Evolutionary conservation across 2,888 invertebrate genomes (phyloP).

Genomic region (Petrolisthes cinctipes): DNA sequence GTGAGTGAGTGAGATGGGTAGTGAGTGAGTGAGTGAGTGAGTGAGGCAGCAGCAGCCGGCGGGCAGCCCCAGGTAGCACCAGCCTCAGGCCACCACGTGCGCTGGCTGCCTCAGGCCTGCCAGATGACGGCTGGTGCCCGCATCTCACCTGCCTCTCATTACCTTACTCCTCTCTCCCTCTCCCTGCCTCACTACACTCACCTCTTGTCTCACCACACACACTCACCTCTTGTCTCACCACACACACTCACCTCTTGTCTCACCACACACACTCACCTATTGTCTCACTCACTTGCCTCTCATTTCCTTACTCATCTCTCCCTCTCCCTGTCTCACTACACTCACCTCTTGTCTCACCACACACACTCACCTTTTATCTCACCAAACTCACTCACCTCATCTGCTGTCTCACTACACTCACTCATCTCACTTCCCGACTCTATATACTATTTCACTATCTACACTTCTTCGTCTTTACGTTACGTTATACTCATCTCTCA

Average conservation of each 20-base stretch:
- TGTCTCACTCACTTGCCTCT: too few relatives aligned
- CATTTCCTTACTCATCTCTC: too few relatives aligned
- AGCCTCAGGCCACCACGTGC: constrained; percentile 37
- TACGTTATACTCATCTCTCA: too few relatives aligned
- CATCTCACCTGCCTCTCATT: constrained; percentile 39
- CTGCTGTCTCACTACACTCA: too few relatives aligned
- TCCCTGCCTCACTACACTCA: neutral
- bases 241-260: neutral
- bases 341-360: too few relatives aligned
- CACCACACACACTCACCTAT: neutral
- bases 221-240: neutral
- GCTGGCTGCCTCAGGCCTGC: constrained; percentile 32
- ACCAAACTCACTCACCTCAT: neutral
- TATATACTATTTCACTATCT: too few relatives aligned
- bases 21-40: neutral
- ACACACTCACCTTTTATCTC: too few relatives aligned
- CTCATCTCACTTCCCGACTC: too few relatives aligned
- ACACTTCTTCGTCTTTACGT: too few relatives aligned
- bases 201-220: neutral
- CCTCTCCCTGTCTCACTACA: neutral
- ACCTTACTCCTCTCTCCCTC: constrained; percentile 16
- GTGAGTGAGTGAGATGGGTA: too few relatives aligned
- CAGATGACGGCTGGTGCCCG: constrained; percentile 40
- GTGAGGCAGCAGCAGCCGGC: neutral
- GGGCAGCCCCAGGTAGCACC: constrained; percentile 24